These are phyloP conservation scores for Cyprinus carpio DNA, from an alignment of 2,113 vertebrate species.

Conservation along the genomic window DNA sequence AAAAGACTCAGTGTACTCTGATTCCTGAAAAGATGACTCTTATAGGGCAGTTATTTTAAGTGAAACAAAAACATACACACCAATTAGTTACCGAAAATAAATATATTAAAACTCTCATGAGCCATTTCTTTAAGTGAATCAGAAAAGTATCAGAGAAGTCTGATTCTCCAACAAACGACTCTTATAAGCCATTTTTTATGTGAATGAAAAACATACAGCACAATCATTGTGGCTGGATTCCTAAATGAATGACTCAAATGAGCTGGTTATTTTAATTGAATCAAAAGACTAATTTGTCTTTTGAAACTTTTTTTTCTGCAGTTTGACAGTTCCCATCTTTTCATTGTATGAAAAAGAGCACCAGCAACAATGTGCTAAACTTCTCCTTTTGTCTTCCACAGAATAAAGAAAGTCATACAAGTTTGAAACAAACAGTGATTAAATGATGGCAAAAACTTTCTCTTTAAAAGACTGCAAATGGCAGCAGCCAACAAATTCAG, in stretches of 20 bases:
- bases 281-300: not conserved
- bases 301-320: not conserved
- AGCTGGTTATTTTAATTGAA: not conserved
- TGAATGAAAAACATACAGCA: too few relatives aligned
- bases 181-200: too few relatives aligned
- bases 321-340: not conserved
- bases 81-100: not conserved
- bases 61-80: not conserved
- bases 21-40: too few relatives aligned
- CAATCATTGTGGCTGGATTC: too few relatives aligned
- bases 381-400: not conserved
- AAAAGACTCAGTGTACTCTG: not conserved
- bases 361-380: not conserved
- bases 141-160: too few relatives aligned
- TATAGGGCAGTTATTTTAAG: not conserved
- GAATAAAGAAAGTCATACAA: too few relatives aligned
- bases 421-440: not conserved
- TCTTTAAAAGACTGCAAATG: not conserved
- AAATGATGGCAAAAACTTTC: not conserved
- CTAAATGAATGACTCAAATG: too few relatives aligned
- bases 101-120: not conserved
- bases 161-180: too few relatives aligned
- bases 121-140: not conserved
- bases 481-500: not conserved
- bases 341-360: not conserved